Conservation (phyloP, 1,140 invertebrate species). For the Sitobion miscanthi region DNA sequence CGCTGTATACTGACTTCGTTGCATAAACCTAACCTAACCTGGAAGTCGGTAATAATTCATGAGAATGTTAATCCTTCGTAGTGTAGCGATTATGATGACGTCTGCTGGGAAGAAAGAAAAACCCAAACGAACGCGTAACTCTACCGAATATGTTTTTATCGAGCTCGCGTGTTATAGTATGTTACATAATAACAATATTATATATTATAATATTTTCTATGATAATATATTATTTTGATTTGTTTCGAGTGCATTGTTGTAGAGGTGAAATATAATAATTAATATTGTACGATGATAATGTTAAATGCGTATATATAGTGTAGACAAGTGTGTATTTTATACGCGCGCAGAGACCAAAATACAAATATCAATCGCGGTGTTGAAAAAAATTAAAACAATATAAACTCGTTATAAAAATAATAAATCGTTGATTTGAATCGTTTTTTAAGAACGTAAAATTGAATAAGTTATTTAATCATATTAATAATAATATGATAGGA, state of each 20-base stretch:
- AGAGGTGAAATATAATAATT: neutral
- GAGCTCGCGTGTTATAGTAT: neutral
- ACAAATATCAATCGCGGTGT: neutral
- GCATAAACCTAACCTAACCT: neutral
- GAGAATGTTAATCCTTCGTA: neutral
- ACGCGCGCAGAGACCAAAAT: neutral
- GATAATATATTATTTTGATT: neutral
- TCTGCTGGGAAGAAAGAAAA: neutral
- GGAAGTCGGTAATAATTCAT: neutral
- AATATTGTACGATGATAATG: neutral
- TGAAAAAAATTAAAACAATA: neutral
- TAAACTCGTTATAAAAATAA: slow-evolving; percentile 7
- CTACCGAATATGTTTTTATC: neutral
- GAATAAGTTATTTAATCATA: slow-evolving; percentile 1
- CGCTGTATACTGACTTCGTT: neutral
- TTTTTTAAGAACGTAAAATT: neutral
- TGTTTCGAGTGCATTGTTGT: neutral
- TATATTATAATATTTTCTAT: too few relatives aligned
- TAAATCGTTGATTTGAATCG: neutral
- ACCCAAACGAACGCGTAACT: neutral
- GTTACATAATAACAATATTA: neutral
- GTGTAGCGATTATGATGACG: neutral
- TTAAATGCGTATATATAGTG: neutral
- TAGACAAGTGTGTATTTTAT: neutral
- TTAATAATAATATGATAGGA: slow-evolving; percentile 12